These are phyloP conservation scores for Mastomys coucha DNA, from an alignment of 2,113 vertebrate species.

Conservation along the genomic window DNA sequence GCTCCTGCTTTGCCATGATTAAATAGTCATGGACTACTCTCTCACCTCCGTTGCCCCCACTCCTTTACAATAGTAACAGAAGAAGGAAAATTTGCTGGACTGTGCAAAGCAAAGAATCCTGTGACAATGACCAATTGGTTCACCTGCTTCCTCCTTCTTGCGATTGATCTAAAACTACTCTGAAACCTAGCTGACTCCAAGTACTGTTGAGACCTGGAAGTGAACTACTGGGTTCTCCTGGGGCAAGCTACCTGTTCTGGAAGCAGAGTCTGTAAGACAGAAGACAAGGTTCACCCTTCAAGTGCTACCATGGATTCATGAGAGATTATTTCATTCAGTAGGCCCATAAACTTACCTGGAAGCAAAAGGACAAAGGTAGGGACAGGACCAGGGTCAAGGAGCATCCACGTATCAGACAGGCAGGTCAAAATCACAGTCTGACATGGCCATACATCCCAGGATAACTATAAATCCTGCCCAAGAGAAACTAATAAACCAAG, in stretches of 20 bases:
- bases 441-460: neutral
- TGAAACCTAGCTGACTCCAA: too few species aligned
- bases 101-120: neutral
- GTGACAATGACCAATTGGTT: neutral
- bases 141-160: neutral
- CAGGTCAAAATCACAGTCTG: too few species aligned
- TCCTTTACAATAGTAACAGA: neutral
- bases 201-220: neutral
- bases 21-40: constrained; percentile 59
- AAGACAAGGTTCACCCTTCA: neutral
- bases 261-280: neutral
- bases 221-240: neutral
- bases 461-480: neutral
- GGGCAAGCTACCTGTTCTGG: neutral
- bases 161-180: neutral
- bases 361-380: neutral
- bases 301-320: neutral
- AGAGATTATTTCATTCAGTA: neutral
- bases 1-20: constrained; percentile 43
- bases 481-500: neutral
- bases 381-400: fast-evolving
- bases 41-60: neutral
- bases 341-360: neutral
- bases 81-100: neutral
- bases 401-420: too few species aligned